Evolutionary conservation across 2,113 vertebrate genomes (phyloP).

Genomic region (Mormyrus lacerda): DNA sequence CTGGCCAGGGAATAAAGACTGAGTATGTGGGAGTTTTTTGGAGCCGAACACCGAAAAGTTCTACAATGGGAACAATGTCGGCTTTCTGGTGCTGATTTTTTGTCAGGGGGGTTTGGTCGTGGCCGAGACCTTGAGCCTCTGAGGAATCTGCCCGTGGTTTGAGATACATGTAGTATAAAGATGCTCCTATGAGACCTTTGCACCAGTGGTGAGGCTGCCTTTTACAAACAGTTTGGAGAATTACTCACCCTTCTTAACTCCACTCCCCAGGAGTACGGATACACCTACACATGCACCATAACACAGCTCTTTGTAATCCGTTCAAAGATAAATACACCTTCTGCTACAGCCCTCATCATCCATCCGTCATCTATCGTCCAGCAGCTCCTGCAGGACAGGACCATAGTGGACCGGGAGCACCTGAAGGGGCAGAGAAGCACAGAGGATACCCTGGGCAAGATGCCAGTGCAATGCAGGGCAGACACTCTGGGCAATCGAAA

Average conservation of each 20-base stretch:
- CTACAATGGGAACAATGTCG: not conserved
- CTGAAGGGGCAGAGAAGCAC: not conserved
- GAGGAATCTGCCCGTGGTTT: not conserved
- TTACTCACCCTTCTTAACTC: not conserved
- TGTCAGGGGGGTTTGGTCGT: not conserved
- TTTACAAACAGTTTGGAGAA: not conserved
- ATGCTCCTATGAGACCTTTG: not conserved
- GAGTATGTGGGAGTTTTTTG: not conserved
- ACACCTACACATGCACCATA: not conserved
- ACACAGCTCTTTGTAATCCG: not conserved
- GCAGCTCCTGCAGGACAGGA: not conserved
- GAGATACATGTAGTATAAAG: not conserved
- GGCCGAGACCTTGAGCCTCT: no score
- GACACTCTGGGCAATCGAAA: not conserved
- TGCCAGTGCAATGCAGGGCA: not conserved
- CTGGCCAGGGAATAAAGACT: not conserved
- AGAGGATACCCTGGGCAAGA: not conserved
- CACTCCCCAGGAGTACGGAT: not conserved
- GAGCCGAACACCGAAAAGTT: not conserved
- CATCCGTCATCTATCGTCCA: not conserved
- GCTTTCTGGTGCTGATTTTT: not conserved
- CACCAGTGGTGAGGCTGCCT: not conserved
- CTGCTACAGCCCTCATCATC: not conserved
- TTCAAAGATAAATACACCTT: not conserved
- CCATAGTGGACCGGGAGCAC: not conserved